A percentile compares a stretch with the other conserved stretches of the same genome.
phyloP scores from a whole-genome alignment of 2,113 vertebrate species.

The Megaleporinus macrocephalus region DNA sequence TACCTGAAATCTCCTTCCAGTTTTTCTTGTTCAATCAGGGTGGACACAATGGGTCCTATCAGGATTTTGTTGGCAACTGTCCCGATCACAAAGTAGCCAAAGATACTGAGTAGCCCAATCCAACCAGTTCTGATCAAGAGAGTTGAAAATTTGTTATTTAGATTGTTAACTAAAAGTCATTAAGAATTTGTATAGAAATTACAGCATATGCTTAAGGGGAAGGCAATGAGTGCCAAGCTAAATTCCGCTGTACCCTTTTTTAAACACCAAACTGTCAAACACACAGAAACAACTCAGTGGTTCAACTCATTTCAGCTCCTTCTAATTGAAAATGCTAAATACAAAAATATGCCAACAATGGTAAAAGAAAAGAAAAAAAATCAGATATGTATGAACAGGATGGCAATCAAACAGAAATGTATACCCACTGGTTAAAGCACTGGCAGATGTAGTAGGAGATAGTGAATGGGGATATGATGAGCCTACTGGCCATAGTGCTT shows the following conservation, averaged over 20 bases:
- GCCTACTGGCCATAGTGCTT: conserved; percentile 88
- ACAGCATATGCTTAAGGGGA: no score
- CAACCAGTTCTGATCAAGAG: conserved; percentile 82
- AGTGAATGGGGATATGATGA: conserved; percentile 90
- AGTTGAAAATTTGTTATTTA: no score
- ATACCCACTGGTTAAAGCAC: conserved; percentile 86
- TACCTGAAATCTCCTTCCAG: conserved; percentile 96
- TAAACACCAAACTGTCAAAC: no score
- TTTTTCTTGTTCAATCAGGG: conserved; percentile 93
- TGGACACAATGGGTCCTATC: conserved; percentile 92
- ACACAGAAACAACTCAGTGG: no score
- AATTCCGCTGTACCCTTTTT: no score
- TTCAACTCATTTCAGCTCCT: no score
- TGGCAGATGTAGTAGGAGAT: conserved; percentile 93
- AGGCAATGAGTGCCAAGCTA: no score
- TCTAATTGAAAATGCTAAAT: no score
- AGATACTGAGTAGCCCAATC: conserved; percentile 91
- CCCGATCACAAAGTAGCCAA: conserved; percentile 91
- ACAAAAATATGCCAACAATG: no score
- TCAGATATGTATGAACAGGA: background rate
- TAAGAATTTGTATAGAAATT: no score
- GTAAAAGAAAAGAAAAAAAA: no score
- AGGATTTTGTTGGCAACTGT: conserved; percentile 88
- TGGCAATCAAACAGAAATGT: background rate
- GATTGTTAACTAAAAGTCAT: no score